Base-by-base conservation (phyloP, 2,888 invertebrate genomes). In the Eristalis tenax region DNA sequence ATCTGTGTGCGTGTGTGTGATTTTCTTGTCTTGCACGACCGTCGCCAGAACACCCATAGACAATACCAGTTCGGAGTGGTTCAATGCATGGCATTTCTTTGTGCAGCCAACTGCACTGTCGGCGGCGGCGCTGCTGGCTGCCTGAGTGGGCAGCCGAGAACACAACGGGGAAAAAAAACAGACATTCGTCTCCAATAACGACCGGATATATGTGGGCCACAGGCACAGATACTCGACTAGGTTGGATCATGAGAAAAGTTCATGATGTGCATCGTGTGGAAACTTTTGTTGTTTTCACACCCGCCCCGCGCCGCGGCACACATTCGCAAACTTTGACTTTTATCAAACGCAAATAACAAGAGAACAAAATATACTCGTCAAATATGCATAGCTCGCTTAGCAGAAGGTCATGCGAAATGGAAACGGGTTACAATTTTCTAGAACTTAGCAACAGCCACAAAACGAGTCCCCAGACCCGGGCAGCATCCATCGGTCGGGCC, bases 31-130 rank as follows among this genome's bases (percentile, higher is more conserved):
- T n/a, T 23, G 63, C 18, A 50, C 50, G 43, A 43, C 43, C 43
- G 5, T 43, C 43, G 43, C 50, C 50, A 18, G 43, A n/a, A 50
- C 11, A 11, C 35, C 35, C 10, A 11, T 38, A 32, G n/a, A 64
- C 23, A 65, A 77, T 78, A 78, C 83, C 78, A 64, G 78, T 79
- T 83, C 32, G 66, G 80, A 66, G 71, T 64, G 57, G 43, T 18
- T 22, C 43, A 26, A n/a, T 38, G 38, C 40, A 63, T 76, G 75
- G 74, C 38, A 80, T 79, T 70, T 75, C 75, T 76, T 76, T 81
- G 81, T 76, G 68, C 66, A 50, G 76, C 57, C 43, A 70, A 38
- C 18, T 28, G 40, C 18, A 70, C 75, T 63, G 84, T 63, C 50
- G 84, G 32, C 64, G 74, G 78, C 22, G 18, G 32, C 38, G 70